Conservation (phyloP, 2,888 invertebrate species). For the Eupithecia inturbata region DNA sequence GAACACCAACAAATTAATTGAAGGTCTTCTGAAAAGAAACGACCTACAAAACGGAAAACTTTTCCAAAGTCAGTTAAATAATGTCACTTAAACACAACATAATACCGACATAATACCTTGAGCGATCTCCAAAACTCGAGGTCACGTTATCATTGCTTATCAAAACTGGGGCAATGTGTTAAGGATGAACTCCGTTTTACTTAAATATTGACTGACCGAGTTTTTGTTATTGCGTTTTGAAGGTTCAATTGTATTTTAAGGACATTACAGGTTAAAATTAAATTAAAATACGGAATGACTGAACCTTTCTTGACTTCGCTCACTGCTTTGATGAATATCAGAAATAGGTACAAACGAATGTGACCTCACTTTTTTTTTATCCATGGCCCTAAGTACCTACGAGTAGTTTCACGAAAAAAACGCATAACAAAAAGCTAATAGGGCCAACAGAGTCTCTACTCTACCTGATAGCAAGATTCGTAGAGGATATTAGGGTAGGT, state of each 20-base stretch:
- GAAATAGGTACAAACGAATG: no score
- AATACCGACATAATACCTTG: conserved; percentile 17
- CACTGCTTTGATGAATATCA: not conserved
- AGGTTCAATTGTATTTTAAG: conserved; percentile 5
- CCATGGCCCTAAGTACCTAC: no score
- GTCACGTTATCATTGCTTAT: conserved; percentile 35
- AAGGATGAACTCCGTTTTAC: conserved; percentile 46
- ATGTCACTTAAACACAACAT: not conserved
- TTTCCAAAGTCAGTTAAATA: conserved; percentile 1
- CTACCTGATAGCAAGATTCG: no score
- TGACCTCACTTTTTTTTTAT: no score
- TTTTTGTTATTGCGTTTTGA: conserved; percentile 47
- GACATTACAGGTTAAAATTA: not conserved
- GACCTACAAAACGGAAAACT: not conserved
- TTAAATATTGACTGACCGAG: conserved; percentile 44
- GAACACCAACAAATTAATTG: no score
- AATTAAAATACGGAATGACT: not conserved
- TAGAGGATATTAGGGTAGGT: no score
- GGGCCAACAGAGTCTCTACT: no score
- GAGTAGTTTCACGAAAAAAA: no score
- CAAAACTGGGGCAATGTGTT: conserved; percentile 48
- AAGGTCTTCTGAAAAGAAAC: not conserved
- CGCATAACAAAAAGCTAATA: no score
- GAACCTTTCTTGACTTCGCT: not conserved
- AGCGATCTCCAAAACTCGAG: conserved; percentile 25